Evolutionary conservation across 2,113 vertebrate genomes (phyloP).

Genomic region (Prochilodus magdalenae): DNA sequence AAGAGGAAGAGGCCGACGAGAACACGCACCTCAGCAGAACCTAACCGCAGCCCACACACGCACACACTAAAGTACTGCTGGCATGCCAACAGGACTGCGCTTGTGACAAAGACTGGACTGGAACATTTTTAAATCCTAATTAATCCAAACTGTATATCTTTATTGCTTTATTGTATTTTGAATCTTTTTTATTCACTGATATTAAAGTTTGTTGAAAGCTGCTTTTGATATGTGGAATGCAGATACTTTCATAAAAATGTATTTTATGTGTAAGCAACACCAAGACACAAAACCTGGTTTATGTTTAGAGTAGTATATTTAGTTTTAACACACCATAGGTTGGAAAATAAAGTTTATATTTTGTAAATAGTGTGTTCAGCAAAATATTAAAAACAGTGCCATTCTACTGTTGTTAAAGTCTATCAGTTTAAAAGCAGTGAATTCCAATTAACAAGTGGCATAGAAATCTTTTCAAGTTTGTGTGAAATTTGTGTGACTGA

Average conservation of each 20-base stretch:
- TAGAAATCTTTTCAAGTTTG: no score
- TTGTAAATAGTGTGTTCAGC: not conserved
- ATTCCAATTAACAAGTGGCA: no score
- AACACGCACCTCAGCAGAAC: constrained; percentile 59
- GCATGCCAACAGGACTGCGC: not conserved
- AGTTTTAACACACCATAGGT: not conserved
- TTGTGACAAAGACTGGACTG: not conserved
- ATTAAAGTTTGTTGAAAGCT: not conserved
- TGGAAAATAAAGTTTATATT: not conserved
- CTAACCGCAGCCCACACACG: constrained; percentile 31
- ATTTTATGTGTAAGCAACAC: not conserved
- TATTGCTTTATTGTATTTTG: not conserved
- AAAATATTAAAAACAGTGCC: not conserved
- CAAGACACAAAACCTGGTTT: not conserved
- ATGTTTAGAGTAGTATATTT: not conserved
- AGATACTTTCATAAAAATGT: not conserved
- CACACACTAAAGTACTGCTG: not conserved
- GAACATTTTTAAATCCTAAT: not conserved
- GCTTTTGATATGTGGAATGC: no score
- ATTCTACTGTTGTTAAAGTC: not conserved
- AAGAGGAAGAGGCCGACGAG: constrained; percentile 62
- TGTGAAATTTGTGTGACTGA: no score
- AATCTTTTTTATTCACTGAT: no score
- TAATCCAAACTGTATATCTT: not conserved
- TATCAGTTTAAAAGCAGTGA: not conserved